phyloP scores from a whole-genome alignment of 2,797 vertebrate species.

The Gymnothorax javanicus region DNA sequence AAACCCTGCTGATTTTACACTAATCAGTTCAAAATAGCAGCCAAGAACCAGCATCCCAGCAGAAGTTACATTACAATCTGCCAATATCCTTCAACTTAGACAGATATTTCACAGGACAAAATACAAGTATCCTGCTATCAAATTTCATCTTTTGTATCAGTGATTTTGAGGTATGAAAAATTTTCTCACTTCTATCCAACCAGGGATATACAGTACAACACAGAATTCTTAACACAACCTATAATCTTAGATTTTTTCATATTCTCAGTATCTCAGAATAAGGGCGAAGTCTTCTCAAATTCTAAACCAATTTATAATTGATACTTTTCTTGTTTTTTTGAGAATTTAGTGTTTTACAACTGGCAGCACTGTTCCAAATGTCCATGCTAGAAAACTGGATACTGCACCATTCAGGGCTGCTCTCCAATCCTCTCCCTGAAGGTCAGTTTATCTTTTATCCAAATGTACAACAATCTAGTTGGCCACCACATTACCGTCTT shows the following conservation, averaged over 20 bases:
- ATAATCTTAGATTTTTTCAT: not conserved
- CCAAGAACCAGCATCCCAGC: constrained; percentile 20
- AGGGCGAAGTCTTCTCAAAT: not conserved
- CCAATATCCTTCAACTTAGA: constrained; percentile 21
- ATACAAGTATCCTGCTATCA: not conserved
- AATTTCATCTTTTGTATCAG: not conserved
- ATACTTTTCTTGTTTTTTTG: not conserved
- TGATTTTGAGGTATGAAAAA: not conserved
- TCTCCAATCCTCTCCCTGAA: not conserved
- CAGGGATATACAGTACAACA: no score
- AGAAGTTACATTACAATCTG: constrained; percentile 22
- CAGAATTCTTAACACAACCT: not conserved
- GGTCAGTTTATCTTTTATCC: not conserved
- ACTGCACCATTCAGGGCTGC: not conserved
- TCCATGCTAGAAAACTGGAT: not conserved
- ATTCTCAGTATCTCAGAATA: not conserved
- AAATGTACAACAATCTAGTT: not conserved
- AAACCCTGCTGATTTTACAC: constrained; percentile 30
- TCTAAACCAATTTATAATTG: not conserved
- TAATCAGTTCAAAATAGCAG: constrained; percentile 44
- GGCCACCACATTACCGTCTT: not conserved
- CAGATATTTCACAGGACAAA: not conserved
- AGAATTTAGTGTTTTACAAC: not conserved
- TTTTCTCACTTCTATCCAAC: not conserved
- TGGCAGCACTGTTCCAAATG: not conserved